Evolutionary conservation across 2,113 vertebrate species (phyloP).

Genomic region (Oceanodroma tethys): DNA sequence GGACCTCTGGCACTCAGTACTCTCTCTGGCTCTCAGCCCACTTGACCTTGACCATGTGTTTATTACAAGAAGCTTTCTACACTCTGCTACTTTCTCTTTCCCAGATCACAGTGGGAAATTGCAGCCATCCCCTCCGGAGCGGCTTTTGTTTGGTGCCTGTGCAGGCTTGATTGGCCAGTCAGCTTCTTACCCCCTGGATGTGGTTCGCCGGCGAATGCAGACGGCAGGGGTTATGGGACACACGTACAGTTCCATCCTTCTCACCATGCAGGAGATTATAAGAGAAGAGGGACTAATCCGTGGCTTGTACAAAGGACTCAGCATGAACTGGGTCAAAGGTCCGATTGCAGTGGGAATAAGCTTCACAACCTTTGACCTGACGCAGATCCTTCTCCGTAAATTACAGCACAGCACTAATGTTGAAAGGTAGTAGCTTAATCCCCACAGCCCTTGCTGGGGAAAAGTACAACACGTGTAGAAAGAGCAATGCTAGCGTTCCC

Average conservation of each 20-base stretch:
- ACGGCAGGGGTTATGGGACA: constrained; percentile 90
- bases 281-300: constrained; percentile 85
- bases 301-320: constrained; percentile 95
- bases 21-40: neutral
- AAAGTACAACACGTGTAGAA: neutral
- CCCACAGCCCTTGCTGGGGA: neutral
- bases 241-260: constrained; percentile 81
- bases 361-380: constrained; percentile 97
- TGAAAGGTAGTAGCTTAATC: constrained; percentile 43
- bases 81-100: neutral
- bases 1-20: neutral
- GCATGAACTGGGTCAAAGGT: constrained; percentile 99
- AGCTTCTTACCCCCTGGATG: constrained; percentile 94
- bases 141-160: constrained; percentile 90
- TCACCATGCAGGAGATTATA: constrained; percentile 86
- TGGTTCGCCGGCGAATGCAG: constrained; percentile 96
- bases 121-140: constrained; percentile 86
- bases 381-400: constrained; percentile 87
- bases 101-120: constrained; percentile 82
- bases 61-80: neutral
- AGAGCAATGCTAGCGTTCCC: neutral
- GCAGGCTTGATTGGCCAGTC: constrained; percentile 93
- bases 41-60: neutral
- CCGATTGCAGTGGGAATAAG: constrained; percentile 96
- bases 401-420: constrained; percentile 72